These are phyloP conservation scores for Heteronetta atricapilla DNA, from an alignment of 2,113 vertebrate species.

Conservation along the genomic window DNA sequence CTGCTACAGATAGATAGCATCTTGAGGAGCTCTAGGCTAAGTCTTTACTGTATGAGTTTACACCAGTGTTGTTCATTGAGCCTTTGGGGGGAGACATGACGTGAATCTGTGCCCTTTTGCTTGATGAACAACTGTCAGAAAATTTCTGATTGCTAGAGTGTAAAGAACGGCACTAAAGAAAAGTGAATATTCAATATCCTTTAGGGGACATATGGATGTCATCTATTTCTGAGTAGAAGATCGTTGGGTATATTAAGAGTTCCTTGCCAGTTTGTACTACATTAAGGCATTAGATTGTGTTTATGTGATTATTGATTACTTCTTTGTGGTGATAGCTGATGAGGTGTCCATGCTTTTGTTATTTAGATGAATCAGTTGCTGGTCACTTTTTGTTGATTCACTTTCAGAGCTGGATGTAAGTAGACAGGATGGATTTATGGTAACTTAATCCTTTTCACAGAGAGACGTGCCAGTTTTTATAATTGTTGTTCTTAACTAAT, in stretches of 20 bases:
- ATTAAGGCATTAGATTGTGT: neutral
- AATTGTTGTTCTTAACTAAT: neutral
- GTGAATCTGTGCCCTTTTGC: neutral
- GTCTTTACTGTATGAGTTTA: neutral
- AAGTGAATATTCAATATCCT: neutral
- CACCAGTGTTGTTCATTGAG: neutral
- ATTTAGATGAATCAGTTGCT: slow-evolving; percentile 44
- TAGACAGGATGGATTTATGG: slow-evolving; percentile 15
- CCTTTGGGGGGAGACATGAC: neutral
- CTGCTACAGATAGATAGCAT: neutral
- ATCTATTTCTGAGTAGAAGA: neutral
- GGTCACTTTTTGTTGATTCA: slow-evolving; percentile 54
- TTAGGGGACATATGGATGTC: neutral
- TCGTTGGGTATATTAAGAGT: neutral
- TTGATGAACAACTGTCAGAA: neutral
- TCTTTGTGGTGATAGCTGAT: neutral
- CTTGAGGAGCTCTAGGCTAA: neutral
- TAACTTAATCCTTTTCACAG: slow-evolving; percentile 30
- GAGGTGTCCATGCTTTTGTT: slow-evolving; percentile 26
- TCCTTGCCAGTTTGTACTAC: neutral
- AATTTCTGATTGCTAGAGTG: neutral
- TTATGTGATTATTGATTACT: slow-evolving; percentile 25
- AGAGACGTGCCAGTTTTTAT: neutral
- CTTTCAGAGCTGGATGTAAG: neutral
- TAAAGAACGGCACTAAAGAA: neutral